phyloP scores from a whole-genome alignment of 2,888 invertebrate species.

The Helleia helle region DNA sequence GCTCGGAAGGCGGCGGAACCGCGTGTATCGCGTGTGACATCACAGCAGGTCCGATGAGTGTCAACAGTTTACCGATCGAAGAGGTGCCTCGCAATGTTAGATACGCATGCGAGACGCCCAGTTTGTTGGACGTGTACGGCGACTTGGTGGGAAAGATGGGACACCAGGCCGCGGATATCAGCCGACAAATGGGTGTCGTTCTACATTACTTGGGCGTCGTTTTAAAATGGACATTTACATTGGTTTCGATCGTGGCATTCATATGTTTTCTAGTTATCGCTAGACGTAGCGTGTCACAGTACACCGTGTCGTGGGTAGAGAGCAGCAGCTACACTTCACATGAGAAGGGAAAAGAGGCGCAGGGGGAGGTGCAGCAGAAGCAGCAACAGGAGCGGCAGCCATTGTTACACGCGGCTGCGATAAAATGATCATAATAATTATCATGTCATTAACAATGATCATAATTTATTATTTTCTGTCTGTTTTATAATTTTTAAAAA shows the following conservation, averaged over 20 bases:
- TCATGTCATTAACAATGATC: no score
- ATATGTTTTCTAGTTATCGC: not conserved
- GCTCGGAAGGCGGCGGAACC: not conserved
- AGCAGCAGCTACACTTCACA: no score
- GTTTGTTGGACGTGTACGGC: conserved; percentile 3
- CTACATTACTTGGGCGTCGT: not conserved
- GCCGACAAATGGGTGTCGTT: not conserved
- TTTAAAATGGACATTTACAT: conserved; percentile 3
- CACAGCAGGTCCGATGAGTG: not conserved
- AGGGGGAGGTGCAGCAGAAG: no score
- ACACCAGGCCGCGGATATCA: not conserved
- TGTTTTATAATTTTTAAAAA: no score
- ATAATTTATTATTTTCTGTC: no score
- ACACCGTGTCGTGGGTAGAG: not conserved
- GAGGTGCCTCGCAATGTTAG: not conserved
- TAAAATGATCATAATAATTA: no score
- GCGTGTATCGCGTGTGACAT: not conserved
- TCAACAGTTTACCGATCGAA: conserved; percentile 1
- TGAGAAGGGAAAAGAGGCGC: no score
- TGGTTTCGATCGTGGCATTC: conserved; percentile 3
- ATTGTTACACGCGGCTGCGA: no score
- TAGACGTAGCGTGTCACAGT: not conserved
- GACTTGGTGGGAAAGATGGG: conserved; percentile 1
- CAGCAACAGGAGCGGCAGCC: no score
- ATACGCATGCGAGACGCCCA: not conserved